Conservation (phyloP, 2,113 vertebrate species). For the Tenebrosternarchus preto region DNA sequence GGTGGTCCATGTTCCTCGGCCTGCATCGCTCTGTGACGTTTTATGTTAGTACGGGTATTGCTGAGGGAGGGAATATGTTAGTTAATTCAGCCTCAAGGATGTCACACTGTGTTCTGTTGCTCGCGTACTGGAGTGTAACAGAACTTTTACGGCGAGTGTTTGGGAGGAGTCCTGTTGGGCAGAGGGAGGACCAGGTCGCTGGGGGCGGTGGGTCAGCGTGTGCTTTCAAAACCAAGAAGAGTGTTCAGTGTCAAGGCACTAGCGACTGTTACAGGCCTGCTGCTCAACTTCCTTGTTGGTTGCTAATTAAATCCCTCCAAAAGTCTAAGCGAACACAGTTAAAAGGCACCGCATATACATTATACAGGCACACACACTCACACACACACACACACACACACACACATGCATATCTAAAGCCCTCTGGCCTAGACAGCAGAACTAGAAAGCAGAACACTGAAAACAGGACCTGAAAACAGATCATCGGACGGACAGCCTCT, state of each 20-base stretch:
- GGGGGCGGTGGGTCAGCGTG: background rate
- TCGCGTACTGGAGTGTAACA: background rate
- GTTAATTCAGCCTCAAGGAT: background rate
- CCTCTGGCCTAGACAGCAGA: slow-evolving; percentile 5
- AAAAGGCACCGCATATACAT: slow-evolving; percentile 32
- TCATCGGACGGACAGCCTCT: slow-evolving; percentile 16
- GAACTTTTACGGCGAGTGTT: background rate
- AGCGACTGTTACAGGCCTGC: slow-evolving; percentile 7
- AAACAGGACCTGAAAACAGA: slow-evolving; percentile 35
- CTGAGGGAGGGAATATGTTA: background rate
- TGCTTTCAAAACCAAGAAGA: slow-evolving; percentile 2
- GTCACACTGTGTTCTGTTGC: background rate
- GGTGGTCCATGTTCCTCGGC: background rate
- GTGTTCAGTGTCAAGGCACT: background rate
- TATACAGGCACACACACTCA: background rate
- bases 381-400: slow-evolving; percentile 2
- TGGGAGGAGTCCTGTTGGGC: background rate
- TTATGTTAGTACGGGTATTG: background rate
- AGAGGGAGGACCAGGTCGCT: background rate
- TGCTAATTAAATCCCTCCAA: slow-evolving; percentile 48
- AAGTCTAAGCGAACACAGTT: slow-evolving; percentile 41
- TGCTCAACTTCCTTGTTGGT: slow-evolving; percentile 48
- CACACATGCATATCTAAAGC: background rate
- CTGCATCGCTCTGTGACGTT: background rate
- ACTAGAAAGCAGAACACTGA: slow-evolving; percentile 37